Evolutionary conservation across 1,140 invertebrate genomes (phyloP).

Genomic region (Alviniconcha marisindica): DNA sequence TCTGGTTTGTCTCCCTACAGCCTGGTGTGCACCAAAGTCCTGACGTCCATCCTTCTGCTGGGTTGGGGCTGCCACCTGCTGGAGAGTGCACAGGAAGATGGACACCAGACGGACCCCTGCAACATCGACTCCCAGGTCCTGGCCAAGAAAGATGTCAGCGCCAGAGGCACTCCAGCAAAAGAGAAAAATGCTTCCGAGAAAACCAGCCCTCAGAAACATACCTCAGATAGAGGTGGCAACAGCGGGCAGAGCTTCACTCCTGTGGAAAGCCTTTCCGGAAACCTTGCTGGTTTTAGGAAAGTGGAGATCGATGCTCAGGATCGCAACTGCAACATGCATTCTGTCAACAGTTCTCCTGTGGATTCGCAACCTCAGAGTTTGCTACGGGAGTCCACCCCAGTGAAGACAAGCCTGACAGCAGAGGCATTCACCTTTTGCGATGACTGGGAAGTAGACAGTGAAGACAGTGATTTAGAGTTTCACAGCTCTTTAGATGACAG

Average conservation of each 20-base stretch:
- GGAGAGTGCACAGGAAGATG: conserved; percentile 4
- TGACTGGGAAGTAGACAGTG: conserved; percentile 19
- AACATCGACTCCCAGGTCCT: conserved; percentile 38
- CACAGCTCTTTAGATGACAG: conserved; percentile 14
- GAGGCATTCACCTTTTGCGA: neutral
- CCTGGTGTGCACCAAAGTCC: conserved; percentile 87
- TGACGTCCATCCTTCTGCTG: conserved; percentile 91
- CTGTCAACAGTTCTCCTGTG: neutral
- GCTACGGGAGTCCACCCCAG: neutral
- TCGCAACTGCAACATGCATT: neutral
- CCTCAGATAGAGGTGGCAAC: neutral
- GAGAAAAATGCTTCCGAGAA: neutral
- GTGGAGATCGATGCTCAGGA: neutral
- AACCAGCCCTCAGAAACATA: neutral
- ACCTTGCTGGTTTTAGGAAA: neutral
- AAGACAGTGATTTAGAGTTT: conserved; percentile 14
- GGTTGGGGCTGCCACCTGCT: conserved; percentile 77
- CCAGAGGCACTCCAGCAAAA: neutral
- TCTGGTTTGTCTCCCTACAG: conserved; percentile 64
- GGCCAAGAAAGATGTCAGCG: conserved; percentile 26
- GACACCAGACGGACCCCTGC: conserved; percentile 6
- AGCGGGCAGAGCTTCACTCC: neutral
- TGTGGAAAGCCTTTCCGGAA: neutral
- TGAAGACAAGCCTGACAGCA: neutral
- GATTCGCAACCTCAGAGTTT: neutral